Percentiles rank a stretch among this genome's conserved stretches.
Evolutionary conservation across 2,888 invertebrate genomes (phyloP).

Genomic region (Cryptosula pallasiana): DNA sequence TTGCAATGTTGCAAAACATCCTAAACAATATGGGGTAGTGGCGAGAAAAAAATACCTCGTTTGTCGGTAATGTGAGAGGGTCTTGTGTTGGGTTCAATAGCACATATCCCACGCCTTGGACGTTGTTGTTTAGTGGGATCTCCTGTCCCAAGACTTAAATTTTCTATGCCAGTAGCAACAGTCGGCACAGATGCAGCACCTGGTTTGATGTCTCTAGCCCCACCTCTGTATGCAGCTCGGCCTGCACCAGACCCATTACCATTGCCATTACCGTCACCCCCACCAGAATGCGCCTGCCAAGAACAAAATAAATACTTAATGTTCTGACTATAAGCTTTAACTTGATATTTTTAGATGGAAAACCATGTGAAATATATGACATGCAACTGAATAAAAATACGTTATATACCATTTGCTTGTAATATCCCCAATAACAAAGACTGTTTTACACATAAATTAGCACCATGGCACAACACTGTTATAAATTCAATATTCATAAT

Average conservation of each 20-base stretch:
- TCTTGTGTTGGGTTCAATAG: constrained; percentile 32
- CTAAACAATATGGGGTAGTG: no score
- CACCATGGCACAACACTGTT: no score
- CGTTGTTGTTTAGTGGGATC: constrained; percentile 28
- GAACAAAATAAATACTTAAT: not conserved
- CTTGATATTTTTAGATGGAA: no score
- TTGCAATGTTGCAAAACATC: no score
- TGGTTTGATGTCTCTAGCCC: constrained; percentile 34
- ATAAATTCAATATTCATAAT: no score
- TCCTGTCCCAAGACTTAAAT: constrained; percentile 32
- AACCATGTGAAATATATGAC: no score
- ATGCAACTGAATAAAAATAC: no score
- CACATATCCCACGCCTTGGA: constrained; percentile 28
- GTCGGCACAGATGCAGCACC: constrained; percentile 29
- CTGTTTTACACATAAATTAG: no score
- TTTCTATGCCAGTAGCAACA: constrained; percentile 32
- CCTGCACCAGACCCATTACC: constrained; percentile 28
- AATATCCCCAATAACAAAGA: no score
- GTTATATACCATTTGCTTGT: no score
- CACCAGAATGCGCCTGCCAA: not conserved
- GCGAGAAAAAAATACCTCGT: constrained; percentile 18
- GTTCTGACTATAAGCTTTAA: no score
- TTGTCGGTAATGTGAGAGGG: constrained; percentile 34
- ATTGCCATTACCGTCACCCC: constrained; percentile 10
- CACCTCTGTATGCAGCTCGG: constrained; percentile 40